Evolutionary conservation across 2,797 vertebrate species (phyloP).

Genomic region (Myoxocephalus aenaeus): DNA sequence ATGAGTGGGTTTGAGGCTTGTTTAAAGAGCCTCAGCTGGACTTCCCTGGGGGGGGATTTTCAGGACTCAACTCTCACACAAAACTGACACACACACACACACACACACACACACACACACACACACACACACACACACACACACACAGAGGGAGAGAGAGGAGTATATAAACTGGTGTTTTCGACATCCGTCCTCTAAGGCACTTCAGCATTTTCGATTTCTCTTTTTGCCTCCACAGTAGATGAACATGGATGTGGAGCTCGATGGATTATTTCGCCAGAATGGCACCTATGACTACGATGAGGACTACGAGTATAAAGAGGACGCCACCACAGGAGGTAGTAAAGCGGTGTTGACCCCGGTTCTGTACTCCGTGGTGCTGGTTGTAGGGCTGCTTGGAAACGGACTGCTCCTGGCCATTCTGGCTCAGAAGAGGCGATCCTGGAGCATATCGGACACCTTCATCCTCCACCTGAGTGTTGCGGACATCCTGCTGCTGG

Average conservation of each 20-base stretch:
- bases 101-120: background rate
- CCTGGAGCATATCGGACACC: conserved; percentile 82
- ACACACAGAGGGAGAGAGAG: background rate
- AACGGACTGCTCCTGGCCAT: conserved; percentile 78
- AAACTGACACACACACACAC: background rate
- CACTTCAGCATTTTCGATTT: background rate
- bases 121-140: background rate
- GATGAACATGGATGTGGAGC: conserved; percentile 22
- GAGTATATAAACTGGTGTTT: background rate
- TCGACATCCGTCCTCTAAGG: background rate
- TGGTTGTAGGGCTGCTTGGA: conserved; percentile 82
- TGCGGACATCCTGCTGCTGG: conserved; percentile 83
- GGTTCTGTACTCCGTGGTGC: conserved; percentile 72
- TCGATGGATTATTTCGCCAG: conserved; percentile 66
- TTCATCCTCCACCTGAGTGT: conserved; percentile 85
- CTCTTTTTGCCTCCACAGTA: conserved; percentile 32
- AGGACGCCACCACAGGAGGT: background rate
- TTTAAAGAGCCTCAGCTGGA: conserved; percentile 6
- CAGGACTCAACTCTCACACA: background rate
- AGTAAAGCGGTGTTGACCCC: conserved; percentile 64
- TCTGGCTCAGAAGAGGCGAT: conserved; percentile 68
- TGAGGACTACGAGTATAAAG: conserved; percentile 45
- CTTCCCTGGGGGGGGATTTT: conserved; percentile 4
- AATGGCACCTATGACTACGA: conserved; percentile 60
- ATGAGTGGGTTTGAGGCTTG: background rate